Evolutionary conservation across 1,140 invertebrate species (phyloP), one percentile per base, ranked within the genome.

Genomic region (Bombus soroeensis): DNA sequence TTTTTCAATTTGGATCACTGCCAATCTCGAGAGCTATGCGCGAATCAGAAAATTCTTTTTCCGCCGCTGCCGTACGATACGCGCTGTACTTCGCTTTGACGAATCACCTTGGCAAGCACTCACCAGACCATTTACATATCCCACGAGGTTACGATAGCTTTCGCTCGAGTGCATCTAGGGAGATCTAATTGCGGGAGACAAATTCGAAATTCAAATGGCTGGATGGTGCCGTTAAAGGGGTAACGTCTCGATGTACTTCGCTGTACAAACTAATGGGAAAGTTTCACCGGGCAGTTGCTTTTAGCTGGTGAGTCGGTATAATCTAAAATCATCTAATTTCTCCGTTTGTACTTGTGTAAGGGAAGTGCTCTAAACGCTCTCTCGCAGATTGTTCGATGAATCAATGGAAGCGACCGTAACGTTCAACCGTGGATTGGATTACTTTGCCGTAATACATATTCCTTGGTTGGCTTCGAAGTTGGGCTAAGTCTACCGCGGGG

Each of bases 1-100:
- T 92, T 91, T 92, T 93, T 93, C 92, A 92, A 92, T 92, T 92
- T 92, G 92, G 89, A 89, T 86, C 80, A 72, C 53, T 77, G 91
- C 91, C 92, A 92, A 76, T 39, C 41, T 15, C 13, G n/a, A 74
- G 76, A 79, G 47, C 74, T 81, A 83, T 28, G 74, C 66, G 57
- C 41, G 78, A 78, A 70, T 86, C 47, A 25, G 64, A 41, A 81
- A 83, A 86, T 86, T 76, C 66, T 77, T 86, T 86, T 70, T 9
- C 32, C 39, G 12, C 1, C 22, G 0, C 6, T 18, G 8, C 1
- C 47, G 1, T 39, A 47, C 3, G 0, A 8, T 53, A 41, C 25
- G 37, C 25, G 5, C 5, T 34, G 32, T 6, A 10, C 2, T 9
- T 37, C 10, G 5, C 2, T 13, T 10, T 71, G 72, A 79, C 37